Percentiles rank a stretch among this genome's conserved stretches.
These are phyloP conservation scores for Callopanchax toddi DNA, from an alignment of 2,113 vertebrate genomes.

Conservation along the genomic window DNA sequence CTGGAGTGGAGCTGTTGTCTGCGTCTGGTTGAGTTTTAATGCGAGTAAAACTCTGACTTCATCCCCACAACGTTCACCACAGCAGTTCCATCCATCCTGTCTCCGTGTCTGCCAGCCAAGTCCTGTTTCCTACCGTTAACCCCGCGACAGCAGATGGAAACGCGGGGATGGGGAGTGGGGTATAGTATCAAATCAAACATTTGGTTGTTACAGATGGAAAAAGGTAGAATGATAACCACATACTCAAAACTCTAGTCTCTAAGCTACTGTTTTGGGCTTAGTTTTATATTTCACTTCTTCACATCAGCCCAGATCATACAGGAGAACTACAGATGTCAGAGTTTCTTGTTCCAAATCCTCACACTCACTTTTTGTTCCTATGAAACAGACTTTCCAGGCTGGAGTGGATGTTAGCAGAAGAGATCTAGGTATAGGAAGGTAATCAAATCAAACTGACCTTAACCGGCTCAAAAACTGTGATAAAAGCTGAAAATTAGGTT, in stretches of 20 bases:
- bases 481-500: slow-evolving; percentile 7
- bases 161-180: slow-evolving; percentile 2
- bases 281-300: slow-evolving; percentile 47
- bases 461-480: not conserved
- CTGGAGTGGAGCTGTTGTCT: slow-evolving; percentile 41
- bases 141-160: slow-evolving; percentile 28
- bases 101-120: slow-evolving; percentile 55
- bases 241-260: slow-evolving; percentile 40
- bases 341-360: slow-evolving; percentile 38
- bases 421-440: slow-evolving; percentile 10
- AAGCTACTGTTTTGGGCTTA: slow-evolving; percentile 70
- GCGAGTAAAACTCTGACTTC: slow-evolving; percentile 76
- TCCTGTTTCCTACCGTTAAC: slow-evolving; percentile 69
- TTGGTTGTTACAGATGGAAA: slow-evolving; percentile 49
- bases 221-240: slow-evolving; percentile 43
- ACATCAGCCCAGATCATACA: slow-evolving; percentile 28
- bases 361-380: slow-evolving; percentile 27
- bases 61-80: slow-evolving; percentile 65
- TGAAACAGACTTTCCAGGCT: slow-evolving; percentile 48
- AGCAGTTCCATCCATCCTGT: slow-evolving; percentile 71
- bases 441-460: not conserved
- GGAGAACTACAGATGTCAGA: slow-evolving; percentile 33
- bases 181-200: slow-evolving; percentile 47
- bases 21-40: slow-evolving; percentile 49
- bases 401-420: slow-evolving; percentile 24